Base-by-base conservation (phyloP, 2,888 invertebrate species). In the Agonopterix subpropinquella region DNA sequence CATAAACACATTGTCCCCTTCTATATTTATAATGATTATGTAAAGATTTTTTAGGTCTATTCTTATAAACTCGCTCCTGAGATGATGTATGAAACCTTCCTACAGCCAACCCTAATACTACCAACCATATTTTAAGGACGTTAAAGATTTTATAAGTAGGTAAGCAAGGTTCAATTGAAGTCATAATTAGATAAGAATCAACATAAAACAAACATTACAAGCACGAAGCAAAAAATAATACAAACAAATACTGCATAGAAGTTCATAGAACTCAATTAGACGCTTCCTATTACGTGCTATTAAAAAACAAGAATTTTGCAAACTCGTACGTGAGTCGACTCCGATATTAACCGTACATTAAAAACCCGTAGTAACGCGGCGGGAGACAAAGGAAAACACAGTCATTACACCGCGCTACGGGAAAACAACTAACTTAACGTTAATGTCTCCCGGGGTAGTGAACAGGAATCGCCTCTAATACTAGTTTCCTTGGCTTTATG, bases 281-380 rank as follows among this genome's bases (percentile, higher is more conserved):
- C 59, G 47, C 53, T 45, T 44, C 37, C 52, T 50, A 42, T 13
- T 39, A 47, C 54, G 51, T 39, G 50, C 58, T 52, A 50, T 61
- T 44, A 41, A 62, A 64, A 64, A 58, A 63, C 56, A 56, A 52
- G 54, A 53, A 56, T 50, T 52, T 49, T 52, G 28, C 28, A 52
- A 64, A 62, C 53, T 59, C 51, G 47, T 51, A 61, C 61, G 58
- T 58, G 64, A 61, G 55, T 56, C 28, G 49, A 56, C 53, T 64
- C 57, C 58, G 59, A 70, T 72, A 73, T 70, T 71, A 76, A 75
- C 75, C 62, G 65, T 50, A 59, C 69, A 70, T 72, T 70, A 15
- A 28, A 39, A 18, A 11, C 47, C 41, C 47, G 11, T 37, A 47
- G 47, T 47, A 4, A 35, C 9, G 47, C 36, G 15, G 47, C 18